Evolutionary conservation across 2,888 invertebrate genomes (phyloP), one percentile per base, ranked within the genome.

Genomic region (Hydriomena furcata): DNA sequence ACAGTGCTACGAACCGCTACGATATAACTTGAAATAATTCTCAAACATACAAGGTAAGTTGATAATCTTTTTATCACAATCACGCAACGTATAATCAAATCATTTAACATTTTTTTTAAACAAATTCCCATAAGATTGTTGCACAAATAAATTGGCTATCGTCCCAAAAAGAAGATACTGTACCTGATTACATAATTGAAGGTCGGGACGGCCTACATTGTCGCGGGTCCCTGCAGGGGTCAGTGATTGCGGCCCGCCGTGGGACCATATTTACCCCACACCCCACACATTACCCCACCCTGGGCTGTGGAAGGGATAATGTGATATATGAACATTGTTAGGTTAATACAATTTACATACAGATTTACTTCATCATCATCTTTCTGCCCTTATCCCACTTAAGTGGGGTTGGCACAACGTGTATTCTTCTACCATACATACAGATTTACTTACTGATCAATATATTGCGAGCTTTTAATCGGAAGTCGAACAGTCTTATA

Each of bases 181-280:
- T 21, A 23, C 45, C 31, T 46, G 52, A 32, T 48, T 40, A 35
- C 43, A 30, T 35, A 47, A 41, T 34, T 41, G 7, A 41, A 41
- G 49, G 40, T 27, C 6, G 38, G 42, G 24, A 6, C 35, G 40
- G 50, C 12, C 24, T 23, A 21, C 42, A 40, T 40, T 37, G 56
- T 54, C 49, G 40, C 52, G 46, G 40, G 40, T 34, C 37, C 47
- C 36, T 7, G 30, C 46, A 21, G 37, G 30, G 51, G 44, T 31
- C 48, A 41, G 43, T 49, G 53, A 60, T 60, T 55, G 55, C 46
- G 47, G 31, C 50, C 45, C 49, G 10, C 36, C 31, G 41, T 28
- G 44, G 36, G 37, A 32, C 44, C 32, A 12, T 31, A 34, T 31
- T 30, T 27, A 24, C 45, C 31, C 43, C 43, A 27, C 37, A 36